phyloP scores from a whole-genome alignment of 2,113 vertebrate genomes.

The Acanthisitta chloris region DNA sequence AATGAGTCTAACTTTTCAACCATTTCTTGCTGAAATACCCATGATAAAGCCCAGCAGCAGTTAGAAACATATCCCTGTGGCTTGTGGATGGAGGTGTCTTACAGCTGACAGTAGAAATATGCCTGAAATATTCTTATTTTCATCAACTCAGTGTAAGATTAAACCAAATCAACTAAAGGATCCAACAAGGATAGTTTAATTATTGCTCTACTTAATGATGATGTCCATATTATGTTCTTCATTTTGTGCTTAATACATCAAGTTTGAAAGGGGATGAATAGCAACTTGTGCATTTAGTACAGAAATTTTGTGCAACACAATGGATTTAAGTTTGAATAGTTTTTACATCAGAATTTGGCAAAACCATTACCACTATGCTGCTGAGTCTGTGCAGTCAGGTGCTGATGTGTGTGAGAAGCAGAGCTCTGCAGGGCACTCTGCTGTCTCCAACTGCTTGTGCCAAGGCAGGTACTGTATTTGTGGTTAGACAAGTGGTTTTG shows the following conservation, averaged over 20 bases:
- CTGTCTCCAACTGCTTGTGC: neutral
- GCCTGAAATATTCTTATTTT: neutral
- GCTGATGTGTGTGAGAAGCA: neutral
- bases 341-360: neutral
- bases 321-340: neutral
- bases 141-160: neutral
- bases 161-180: neutral
- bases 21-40: neutral
- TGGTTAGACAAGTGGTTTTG: neutral
- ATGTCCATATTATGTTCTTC: neutral
- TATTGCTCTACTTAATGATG: neutral
- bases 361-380: neutral
- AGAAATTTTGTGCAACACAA: neutral
- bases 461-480: neutral
- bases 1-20: neutral
- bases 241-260: neutral
- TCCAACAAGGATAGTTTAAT: neutral
- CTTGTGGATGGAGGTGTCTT: neutral
- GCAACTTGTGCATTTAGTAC: neutral
- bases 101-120: neutral
- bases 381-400: rapidly evolving
- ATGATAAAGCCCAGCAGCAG: neutral
- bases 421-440: neutral
- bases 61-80: neutral
- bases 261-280: neutral